A percentile compares a stretch with the other conserved stretches of the same genome.
Conservation (phyloP, 2,888 invertebrate genomes). For the Hylaea fasciaria region DNA sequence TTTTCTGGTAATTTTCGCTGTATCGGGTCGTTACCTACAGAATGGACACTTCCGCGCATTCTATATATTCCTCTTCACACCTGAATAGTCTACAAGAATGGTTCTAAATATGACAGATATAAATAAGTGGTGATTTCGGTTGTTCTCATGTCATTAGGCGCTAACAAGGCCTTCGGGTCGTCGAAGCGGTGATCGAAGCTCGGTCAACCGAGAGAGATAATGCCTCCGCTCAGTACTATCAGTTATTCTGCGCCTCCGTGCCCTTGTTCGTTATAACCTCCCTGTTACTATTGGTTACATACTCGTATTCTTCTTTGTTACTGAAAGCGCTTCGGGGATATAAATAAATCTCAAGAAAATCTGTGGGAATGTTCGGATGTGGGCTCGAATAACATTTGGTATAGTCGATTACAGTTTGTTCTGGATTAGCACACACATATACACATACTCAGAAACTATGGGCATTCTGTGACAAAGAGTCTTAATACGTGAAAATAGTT, state of each 20-base stretch:
- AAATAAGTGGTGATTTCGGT: constrained; percentile 69
- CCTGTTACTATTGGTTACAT: constrained; percentile 23
- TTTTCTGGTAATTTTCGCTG: too few relatives aligned
- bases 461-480: too few relatives aligned
- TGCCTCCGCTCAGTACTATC: constrained; percentile 42
- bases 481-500: too few relatives aligned
- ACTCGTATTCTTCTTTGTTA: constrained; percentile 29
- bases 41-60: not conserved
- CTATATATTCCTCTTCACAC: constrained; percentile 38
- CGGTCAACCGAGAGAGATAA: constrained; percentile 82
- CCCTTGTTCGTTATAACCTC: constrained; percentile 53
- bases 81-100: constrained; percentile 50
- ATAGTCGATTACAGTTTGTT: too few relatives aligned
- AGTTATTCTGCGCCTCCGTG: constrained; percentile 11
- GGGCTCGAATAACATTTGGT: not conserved
- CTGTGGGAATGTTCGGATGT: not conserved
- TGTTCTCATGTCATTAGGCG: constrained; percentile 76
- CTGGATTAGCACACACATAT: too few relatives aligned
- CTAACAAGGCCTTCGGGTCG: constrained; percentile 78
- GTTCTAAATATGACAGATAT: constrained; percentile 57
- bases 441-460: too few relatives aligned
- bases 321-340: constrained; percentile 6
- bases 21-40: too few relatives aligned
- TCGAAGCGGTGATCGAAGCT: constrained; percentile 76
- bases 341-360: constrained; percentile 5